A percentile compares a stretch with the other conserved stretches of the same genome.
Evolutionary conservation across 2,113 vertebrate genomes (phyloP).

Genomic region (Platycercus adscitus): DNA sequence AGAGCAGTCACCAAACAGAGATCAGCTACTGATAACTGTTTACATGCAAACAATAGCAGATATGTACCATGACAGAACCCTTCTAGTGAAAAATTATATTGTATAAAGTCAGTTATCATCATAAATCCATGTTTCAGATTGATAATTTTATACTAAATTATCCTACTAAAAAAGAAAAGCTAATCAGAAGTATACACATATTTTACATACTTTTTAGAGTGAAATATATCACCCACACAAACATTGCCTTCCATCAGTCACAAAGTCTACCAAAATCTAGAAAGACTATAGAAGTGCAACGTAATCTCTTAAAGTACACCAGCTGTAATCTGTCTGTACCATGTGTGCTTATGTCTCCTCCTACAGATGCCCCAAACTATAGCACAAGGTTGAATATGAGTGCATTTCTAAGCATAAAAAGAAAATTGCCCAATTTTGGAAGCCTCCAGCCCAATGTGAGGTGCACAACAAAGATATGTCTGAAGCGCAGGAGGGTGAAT

Average conservation of each 20-base stretch:
- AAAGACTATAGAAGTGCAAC: neutral
- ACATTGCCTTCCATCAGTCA: neutral
- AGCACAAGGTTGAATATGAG: neutral
- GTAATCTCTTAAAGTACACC: neutral
- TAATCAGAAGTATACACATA: neutral
- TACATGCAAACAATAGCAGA: neutral
- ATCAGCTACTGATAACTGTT: neutral
- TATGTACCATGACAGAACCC: rapidly evolving
- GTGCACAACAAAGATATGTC: neutral
- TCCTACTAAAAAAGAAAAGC: neutral
- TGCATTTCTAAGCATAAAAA: neutral
- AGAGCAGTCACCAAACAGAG: neutral
- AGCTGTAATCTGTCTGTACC: neutral
- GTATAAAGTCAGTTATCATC: neutral
- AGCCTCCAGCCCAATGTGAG: neutral
- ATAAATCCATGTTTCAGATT: neutral
- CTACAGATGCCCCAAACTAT: neutral
- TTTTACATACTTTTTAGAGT: neutral
- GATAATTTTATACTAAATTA: neutral
- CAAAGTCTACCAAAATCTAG: neutral
- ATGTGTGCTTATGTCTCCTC: neutral
- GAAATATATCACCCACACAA: neutral
- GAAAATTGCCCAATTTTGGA: neutral
- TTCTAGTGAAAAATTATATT: neutral
- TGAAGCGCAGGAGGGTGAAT: neutral